Evolutionary conservation across 2,888 invertebrate species (phyloP), one percentile per base, ranked within the genome.

Genomic region (Zele albiditarsus): DNA sequence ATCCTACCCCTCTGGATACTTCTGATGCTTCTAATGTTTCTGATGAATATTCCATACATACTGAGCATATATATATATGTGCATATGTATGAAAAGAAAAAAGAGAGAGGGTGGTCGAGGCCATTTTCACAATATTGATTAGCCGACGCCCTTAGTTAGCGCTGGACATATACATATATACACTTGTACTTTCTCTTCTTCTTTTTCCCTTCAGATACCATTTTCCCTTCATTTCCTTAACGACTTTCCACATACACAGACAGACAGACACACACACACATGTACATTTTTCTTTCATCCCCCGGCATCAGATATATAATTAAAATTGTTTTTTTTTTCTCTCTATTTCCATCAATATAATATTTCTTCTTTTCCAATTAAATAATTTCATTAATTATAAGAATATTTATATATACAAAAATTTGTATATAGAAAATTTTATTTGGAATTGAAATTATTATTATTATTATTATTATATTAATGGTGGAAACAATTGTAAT

Each of bases 91-190:
- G n/a, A n/a, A 60, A 20, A 33, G 38, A 33, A 33, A 62, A 62
- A 10, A 62, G 10, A 58, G 28, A 53, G 58, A 27, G n/a, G 69
- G 69, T 70, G 71, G 84, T 70, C 60, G 25, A 84, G 84, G 85
- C 86, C 86, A 85, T 87, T 86, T 71, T 84, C 80, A 86, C 86
- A 85, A 88, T 88, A 88, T 88, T 88, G 88, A 88, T 88, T 88
- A 88, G 88, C 86, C 88, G 87, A 88, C 88, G 88, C 88, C 88
- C 88, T 86, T 88, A 88, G 88, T 88, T 88, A 88, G 86, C 88
- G 85, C 87, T 78, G 75, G 79, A 76, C 81, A 78, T 71, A 78
- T 76, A 77, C 74, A 81, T 77, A 79, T 74, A 33, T n/a, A 14
- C 46, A 14, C 73, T 75, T 71, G 46, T 65, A 25, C 28, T 66